Percentiles rank a stretch among this genome's conserved stretches.
These are phyloP conservation scores for Chaetophractus vellerosus DNA, from an alignment of 2,797 vertebrate species.

Conservation along the genomic window DNA sequence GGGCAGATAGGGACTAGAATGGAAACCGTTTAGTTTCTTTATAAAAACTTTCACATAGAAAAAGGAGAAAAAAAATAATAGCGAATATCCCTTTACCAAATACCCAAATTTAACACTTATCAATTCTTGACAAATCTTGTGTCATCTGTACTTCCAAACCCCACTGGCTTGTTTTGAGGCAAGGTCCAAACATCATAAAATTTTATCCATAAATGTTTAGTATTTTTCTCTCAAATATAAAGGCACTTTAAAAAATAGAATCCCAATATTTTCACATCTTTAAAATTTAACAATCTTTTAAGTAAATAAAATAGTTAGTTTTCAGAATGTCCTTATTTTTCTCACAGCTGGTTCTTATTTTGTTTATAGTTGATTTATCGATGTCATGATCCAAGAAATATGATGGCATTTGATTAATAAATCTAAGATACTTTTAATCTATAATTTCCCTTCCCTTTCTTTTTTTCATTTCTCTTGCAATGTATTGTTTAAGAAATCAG, in stretches of 20 bases:
- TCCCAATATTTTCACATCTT: background rate
- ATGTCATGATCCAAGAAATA: background rate
- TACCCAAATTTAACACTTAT: background rate
- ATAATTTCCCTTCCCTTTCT: background rate
- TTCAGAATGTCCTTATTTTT: background rate
- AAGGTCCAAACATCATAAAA: slow-evolving; percentile 11
- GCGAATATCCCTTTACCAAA: background rate
- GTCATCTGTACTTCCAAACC: background rate
- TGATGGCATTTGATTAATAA: slow-evolving; percentile 32
- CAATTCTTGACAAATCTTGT: background rate
- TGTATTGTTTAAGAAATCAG: slow-evolving; percentile 26
- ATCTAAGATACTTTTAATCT: background rate
- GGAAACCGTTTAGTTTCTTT: slow-evolving; percentile 44
- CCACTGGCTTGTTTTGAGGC: background rate
- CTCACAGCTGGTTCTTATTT: no score
- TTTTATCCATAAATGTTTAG: slow-evolving; percentile 38
- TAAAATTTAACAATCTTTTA: slow-evolving; percentile 59
- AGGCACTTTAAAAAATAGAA: slow-evolving; percentile 20
- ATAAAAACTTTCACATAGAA: slow-evolving; percentile 39
- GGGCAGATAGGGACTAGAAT: background rate
- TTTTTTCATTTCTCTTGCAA: background rate
- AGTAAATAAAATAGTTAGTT: background rate
- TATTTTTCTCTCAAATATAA: slow-evolving; percentile 57
- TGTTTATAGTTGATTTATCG: background rate
- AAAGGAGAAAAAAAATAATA: background rate